Conservation (phyloP, 2,113 vertebrate species). For the Oxyruncus cristatus region DNA sequence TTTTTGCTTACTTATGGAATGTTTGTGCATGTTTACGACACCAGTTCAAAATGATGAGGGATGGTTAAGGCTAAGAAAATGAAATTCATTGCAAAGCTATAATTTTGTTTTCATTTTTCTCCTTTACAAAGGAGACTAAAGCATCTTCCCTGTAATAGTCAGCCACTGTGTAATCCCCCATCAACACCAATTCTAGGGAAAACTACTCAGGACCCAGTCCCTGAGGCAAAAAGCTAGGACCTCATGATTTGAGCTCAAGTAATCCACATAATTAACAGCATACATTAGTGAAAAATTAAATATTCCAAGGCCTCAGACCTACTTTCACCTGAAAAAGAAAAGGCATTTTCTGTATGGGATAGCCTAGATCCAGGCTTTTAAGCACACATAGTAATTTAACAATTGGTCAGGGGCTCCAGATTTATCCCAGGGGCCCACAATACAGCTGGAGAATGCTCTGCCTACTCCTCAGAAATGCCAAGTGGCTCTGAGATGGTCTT, state of each 20-base stretch:
- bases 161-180: constrained; percentile 53
- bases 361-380: neutral
- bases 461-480: neutral
- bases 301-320: neutral
- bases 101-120: constrained; percentile 21
- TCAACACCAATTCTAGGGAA: constrained; percentile 51
- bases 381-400: neutral
- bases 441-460: neutral
- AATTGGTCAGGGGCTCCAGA: neutral
- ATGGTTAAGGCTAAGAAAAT: constrained; percentile 50
- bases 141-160: constrained; percentile 58
- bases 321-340: constrained; percentile 3
- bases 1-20: constrained; percentile 46
- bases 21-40: constrained; percentile 16
- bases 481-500: neutral
- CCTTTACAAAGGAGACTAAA: constrained; percentile 45
- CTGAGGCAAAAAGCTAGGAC: constrained; percentile 56
- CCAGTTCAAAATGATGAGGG: neutral
- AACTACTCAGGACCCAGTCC: constrained; percentile 65
- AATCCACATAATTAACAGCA: neutral
- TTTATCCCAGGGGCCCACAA: neutral
- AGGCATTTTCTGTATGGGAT: neutral
- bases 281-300: neutral
- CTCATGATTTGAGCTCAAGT: constrained; percentile 38
- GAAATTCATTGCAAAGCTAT: constrained; percentile 54